Conservation (phyloP, 2,888 invertebrate species). For the Heliothis peltigera region DNA sequence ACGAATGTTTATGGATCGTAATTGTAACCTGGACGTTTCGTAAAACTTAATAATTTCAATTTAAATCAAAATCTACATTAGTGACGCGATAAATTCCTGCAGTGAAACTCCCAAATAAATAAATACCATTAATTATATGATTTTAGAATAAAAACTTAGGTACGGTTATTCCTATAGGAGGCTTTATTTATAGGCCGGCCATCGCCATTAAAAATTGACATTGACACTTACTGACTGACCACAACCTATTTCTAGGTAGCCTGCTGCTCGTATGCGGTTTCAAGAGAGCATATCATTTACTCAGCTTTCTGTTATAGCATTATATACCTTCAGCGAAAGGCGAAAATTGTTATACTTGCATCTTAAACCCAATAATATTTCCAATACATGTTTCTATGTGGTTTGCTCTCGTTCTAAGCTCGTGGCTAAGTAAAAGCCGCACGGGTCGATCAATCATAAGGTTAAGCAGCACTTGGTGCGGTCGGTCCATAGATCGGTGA, state of each 20-base stretch:
- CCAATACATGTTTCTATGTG: slow-evolving; percentile 1
- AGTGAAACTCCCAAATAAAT: too few relatives aligned
- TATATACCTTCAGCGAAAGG: slow-evolving; percentile 22
- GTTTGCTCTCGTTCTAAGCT: slow-evolving; percentile 18
- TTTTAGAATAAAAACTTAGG: too few relatives aligned
- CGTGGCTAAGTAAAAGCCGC: too few relatives aligned
- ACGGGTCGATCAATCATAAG: too few relatives aligned
- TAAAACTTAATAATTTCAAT: too few relatives aligned
- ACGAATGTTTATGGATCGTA: too few relatives aligned
- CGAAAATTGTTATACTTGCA: slow-evolving; percentile 22
- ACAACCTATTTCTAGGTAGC: slow-evolving; percentile 17
- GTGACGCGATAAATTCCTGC: too few relatives aligned
- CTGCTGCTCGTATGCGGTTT: slow-evolving; percentile 28
- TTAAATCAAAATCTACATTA: too few relatives aligned
- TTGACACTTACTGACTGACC: slow-evolving; percentile 16
- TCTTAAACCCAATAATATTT: slow-evolving; percentile 43
- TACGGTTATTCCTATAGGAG: not conserved
- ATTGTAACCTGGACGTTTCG: too few relatives aligned
- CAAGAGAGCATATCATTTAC: slow-evolving; percentile 22
- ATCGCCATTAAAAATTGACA: slow-evolving; percentile 10
- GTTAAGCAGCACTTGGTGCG: too few relatives aligned
- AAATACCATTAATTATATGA: too few relatives aligned
- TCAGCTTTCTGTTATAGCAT: slow-evolving; percentile 36
- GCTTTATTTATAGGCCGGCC: slow-evolving; percentile 8
- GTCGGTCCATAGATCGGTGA: too few relatives aligned